phyloP scores from a whole-genome alignment of 2,888 invertebrate genomes.

The Drosophila planitibia region DNA sequence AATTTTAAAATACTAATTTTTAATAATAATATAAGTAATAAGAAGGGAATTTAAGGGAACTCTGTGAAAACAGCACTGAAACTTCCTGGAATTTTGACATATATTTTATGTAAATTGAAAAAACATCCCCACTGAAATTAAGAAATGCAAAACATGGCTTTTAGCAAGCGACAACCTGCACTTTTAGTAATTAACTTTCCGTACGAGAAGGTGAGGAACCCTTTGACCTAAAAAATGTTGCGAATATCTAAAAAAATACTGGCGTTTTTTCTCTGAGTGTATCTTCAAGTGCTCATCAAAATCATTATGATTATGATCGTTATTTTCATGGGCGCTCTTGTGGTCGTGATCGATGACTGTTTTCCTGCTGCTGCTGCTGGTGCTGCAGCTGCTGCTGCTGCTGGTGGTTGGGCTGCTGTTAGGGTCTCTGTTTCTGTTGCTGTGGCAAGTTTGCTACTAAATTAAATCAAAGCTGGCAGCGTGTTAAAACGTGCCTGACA shows the following conservation, averaged over 20 bases:
- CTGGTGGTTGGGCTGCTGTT: not conserved
- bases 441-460: conserved; percentile 71
- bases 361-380: conserved; percentile 45
- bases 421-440: conserved; percentile 8
- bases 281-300: conserved; percentile 16
- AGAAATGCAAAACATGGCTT: not conserved
- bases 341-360: conserved; percentile 71
- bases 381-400: not conserved
- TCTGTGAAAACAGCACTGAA: not conserved
- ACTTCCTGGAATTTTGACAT: not conserved
- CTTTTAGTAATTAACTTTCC: not conserved
- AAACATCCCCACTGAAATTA: not conserved
- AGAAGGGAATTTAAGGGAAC: not conserved
- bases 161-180: not conserved
- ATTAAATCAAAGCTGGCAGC: conserved; percentile 82
- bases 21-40: not conserved
- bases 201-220: not conserved
- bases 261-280: not conserved
- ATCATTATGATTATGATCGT: conserved; percentile 11
- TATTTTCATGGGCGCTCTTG: conserved; percentile 30
- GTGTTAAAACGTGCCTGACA: conserved; percentile 80
- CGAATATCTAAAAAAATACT: not conserved
- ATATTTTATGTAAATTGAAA: not conserved
- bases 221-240: not conserved
- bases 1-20: not conserved